Conservation (phyloP, 2,797 vertebrate genomes). For the Ammospiza maritima region DNA sequence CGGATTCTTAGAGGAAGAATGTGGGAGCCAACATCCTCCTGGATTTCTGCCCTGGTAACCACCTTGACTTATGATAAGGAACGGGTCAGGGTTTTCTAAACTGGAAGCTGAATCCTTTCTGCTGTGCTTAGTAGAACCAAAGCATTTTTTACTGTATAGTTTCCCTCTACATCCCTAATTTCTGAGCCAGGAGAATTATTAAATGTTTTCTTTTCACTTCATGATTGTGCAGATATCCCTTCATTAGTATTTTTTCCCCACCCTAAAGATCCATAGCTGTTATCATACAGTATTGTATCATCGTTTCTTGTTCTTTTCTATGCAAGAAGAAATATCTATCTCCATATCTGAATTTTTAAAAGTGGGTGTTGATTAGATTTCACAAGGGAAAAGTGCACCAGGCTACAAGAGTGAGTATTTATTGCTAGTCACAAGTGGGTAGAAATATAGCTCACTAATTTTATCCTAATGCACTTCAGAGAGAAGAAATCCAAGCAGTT, state of each 20-base stretch:
- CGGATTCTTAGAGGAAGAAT: background rate
- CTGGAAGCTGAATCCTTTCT: background rate
- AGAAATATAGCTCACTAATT: constrained; percentile 65
- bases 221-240: background rate
- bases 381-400: constrained; percentile 31
- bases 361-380: constrained; percentile 40
- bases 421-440: constrained; percentile 57
- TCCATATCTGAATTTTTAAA: background rate
- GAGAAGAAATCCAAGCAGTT: constrained; percentile 35
- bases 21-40: background rate
- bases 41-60: background rate
- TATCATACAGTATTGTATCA: background rate
- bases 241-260: background rate
- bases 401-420: background rate
- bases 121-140: background rate
- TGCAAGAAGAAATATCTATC: background rate
- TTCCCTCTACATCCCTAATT: background rate
- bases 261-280: background rate
- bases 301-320: background rate
- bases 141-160: background rate
- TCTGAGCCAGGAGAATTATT: background rate
- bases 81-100: background rate
- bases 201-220: background rate
- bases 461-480: constrained; percentile 52
- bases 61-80: background rate